Conservation (phyloP, 1,140 invertebrate genomes). For the Goniozus legneri region DNA sequence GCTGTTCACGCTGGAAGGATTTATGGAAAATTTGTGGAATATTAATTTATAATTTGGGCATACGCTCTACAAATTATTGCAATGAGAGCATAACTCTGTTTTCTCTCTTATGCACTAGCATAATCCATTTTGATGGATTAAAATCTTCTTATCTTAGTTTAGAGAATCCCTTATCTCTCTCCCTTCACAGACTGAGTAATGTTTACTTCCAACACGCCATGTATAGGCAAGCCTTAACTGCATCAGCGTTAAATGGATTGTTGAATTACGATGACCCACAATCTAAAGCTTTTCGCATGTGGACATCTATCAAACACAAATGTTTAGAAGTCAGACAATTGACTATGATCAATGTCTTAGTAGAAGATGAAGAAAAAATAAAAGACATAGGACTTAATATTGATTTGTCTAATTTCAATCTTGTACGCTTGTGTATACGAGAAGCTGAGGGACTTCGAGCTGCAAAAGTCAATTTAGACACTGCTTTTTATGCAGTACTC, state of each 20-base stretch:
- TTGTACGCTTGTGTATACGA: constrained; percentile 29
- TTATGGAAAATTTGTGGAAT: constrained; percentile 23
- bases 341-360: constrained; percentile 36
- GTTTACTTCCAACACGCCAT: constrained; percentile 24
- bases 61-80: constrained; percentile 21
- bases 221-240: constrained; percentile 34
- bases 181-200: constrained; percentile 26
- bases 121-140: constrained; percentile 22
- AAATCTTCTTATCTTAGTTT: constrained; percentile 14
- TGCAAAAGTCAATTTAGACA: constrained; percentile 22
- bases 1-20: constrained; percentile 24
- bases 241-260: constrained; percentile 33
- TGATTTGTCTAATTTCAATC: constrained; percentile 27
- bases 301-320: constrained; percentile 37
- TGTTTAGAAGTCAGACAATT: constrained; percentile 19
- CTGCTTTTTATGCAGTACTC: constrained; percentile 22
- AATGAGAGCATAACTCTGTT: constrained; percentile 20
- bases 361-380: constrained; percentile 17
- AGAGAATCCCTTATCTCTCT: constrained; percentile 19
- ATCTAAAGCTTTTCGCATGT: constrained; percentile 34
- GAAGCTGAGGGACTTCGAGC: constrained; percentile 31
- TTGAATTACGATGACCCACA: constrained; percentile 26
- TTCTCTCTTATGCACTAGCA: constrained; percentile 20
- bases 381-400: constrained; percentile 34
- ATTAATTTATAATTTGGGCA: constrained; percentile 28